Percentiles rank a stretch among this genome's conserved stretches.
These are phyloP conservation scores for Stegodyphus dumicola DNA, from an alignment of 1,140 invertebrate genomes.

Conservation along the genomic window DNA sequence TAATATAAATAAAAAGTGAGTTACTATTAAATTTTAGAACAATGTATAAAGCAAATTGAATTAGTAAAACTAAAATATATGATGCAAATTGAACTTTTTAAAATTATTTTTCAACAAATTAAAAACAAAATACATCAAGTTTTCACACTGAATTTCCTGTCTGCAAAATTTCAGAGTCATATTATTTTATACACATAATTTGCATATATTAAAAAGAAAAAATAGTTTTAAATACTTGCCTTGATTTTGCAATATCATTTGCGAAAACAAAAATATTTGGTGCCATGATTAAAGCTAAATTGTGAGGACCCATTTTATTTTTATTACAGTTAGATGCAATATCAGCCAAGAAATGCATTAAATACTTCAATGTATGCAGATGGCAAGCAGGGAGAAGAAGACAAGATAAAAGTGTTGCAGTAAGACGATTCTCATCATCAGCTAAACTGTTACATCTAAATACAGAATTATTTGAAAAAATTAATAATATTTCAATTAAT, in stretches of 20 bases:
- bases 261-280: conserved; percentile 77
- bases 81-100: no score
- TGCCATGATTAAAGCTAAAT: conserved; percentile 82
- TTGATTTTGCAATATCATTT: conserved; percentile 71
- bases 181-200: no score
- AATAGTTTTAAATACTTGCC: conserved; percentile 19
- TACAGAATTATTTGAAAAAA: neutral
- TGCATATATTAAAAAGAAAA: no score
- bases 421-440: conserved; percentile 68
- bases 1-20: no score
- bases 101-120: no score
- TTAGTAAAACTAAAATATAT: no score
- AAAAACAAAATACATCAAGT: no score
- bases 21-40: no score
- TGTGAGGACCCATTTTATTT: conserved; percentile 85
- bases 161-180: no score
- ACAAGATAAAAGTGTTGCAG: conserved; percentile 75
- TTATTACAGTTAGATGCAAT: conserved; percentile 74
- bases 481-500: neutral
- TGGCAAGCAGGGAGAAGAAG: conserved; percentile 75
- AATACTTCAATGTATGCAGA: conserved; percentile 77
- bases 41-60: no score
- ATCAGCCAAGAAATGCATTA: conserved; percentile 72
- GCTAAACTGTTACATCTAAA: conserved; percentile 31
- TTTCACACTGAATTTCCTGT: no score